phyloP scores from a whole-genome alignment of 2,113 vertebrate genomes.

The Mystacornis crossleyi region DNA sequence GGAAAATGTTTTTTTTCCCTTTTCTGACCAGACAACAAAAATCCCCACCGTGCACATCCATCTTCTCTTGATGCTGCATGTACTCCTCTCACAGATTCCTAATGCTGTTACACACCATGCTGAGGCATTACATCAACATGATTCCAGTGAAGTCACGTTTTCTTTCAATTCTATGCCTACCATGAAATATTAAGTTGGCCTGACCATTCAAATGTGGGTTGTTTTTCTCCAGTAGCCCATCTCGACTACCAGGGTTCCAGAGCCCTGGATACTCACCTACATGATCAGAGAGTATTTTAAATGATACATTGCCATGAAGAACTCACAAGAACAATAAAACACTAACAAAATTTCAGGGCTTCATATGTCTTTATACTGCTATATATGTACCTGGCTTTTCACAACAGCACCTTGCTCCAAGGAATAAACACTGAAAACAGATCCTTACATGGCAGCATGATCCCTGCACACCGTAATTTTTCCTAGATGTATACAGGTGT shows the following conservation, averaged over 20 bases:
- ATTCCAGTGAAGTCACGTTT: not conserved
- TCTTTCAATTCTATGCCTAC: not conserved
- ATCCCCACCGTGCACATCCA: not conserved
- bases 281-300: not conserved
- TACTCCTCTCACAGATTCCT: not conserved
- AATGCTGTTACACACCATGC: not conserved
- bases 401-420: not conserved
- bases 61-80: not conserved
- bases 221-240: not conserved
- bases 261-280: not conserved
- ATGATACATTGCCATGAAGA: not conserved
- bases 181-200: not conserved
- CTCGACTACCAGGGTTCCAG: not conserved
- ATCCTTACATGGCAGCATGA: not conserved
- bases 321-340: not conserved
- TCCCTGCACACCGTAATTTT: fast-evolving
- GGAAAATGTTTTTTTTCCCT: not conserved
- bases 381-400: not conserved
- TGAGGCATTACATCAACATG: not conserved
- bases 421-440: not conserved
- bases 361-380: not conserved
- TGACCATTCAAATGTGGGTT: not conserved
- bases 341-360: not conserved
- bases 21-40: not conserved
- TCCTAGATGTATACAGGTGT: not conserved